phyloP scores from a whole-genome alignment of 1,140 invertebrate species.

The Drosophila oshimai region DNA sequence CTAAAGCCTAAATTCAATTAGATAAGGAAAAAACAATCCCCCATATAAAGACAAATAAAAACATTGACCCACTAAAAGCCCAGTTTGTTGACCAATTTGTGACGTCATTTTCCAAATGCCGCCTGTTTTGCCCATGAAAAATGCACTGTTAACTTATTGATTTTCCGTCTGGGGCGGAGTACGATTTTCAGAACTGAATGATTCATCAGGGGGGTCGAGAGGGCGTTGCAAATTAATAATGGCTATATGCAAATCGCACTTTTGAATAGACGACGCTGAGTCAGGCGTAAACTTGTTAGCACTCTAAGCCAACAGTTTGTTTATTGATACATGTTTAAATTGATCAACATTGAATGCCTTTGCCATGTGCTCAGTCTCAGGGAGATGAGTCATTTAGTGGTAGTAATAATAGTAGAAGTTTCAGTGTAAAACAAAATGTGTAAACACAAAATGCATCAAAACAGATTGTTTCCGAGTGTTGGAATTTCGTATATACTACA shows the following conservation, averaged over 20 bases:
- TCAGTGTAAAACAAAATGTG: neutral
- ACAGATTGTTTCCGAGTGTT: neutral
- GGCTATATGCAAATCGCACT: conserved; percentile 37
- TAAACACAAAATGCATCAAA: neutral
- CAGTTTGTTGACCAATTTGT: conserved; percentile 51
- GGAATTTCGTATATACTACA: neutral
- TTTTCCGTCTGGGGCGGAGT: conserved; percentile 38
- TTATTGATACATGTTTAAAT: conserved; percentile 20
- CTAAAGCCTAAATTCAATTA: conserved; percentile 60
- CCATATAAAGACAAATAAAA: conserved; percentile 46
- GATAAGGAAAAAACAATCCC: conserved; percentile 19
- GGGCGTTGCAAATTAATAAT: conserved; percentile 12
- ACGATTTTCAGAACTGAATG: conserved; percentile 16
- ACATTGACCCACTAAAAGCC: conserved; percentile 66
- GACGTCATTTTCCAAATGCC: conserved; percentile 42
- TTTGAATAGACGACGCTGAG: conserved; percentile 5
- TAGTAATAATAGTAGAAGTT: neutral
- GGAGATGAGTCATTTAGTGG: conserved; percentile 24
- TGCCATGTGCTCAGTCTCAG: conserved; percentile 23
- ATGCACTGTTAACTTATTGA: conserved; percentile 62
- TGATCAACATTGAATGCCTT: conserved; percentile 14
- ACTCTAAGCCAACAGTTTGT: conserved; percentile 17
- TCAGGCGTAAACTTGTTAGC: conserved; percentile 14
- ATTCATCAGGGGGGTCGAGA: conserved; percentile 24
- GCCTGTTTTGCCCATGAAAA: conserved; percentile 35